Percentiles rank a stretch among this genome's conserved stretches.
Evolutionary conservation across 2,888 invertebrate species (phyloP).

Genomic region (Epinotia nisella): DNA sequence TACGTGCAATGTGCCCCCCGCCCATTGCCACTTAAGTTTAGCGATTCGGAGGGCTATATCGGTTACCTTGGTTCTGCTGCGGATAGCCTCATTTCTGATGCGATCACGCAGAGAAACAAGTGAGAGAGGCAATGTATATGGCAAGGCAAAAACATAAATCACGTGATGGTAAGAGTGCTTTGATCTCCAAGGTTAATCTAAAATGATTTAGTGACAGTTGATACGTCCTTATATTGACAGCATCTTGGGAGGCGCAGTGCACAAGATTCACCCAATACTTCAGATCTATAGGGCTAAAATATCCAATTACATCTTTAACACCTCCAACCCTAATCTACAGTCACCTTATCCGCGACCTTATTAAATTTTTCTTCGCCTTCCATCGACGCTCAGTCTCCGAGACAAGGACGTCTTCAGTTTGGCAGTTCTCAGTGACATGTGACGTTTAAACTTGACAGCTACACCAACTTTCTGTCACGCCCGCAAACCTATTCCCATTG

Average conservation of each 20-base stretch:
- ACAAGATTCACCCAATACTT: not conserved
- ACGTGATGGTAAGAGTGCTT: not conserved
- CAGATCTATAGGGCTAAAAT: conserved; percentile 15
- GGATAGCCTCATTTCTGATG: no score
- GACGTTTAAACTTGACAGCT: conserved; percentile 72
- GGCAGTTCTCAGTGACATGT: conserved; percentile 68
- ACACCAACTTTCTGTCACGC: conserved; percentile 49
- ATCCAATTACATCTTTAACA: conserved; percentile 29
- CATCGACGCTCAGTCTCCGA: conserved; percentile 52
- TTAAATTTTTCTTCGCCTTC: conserved; percentile 44
- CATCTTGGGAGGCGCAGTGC: conserved; percentile 18
- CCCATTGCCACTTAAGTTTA: no score
- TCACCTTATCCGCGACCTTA: conserved; percentile 47
- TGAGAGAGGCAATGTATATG: no score
- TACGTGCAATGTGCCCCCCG: no score
- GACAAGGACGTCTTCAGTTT: conserved; percentile 67
- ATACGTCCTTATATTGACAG: not conserved
- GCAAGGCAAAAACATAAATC: no score
- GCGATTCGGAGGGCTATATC: no score
- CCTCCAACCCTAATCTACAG: conserved; percentile 44
- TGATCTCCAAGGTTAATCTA: not conserved
- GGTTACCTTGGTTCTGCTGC: no score
- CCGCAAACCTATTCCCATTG: conserved; percentile 42
- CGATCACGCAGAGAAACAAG: no score
- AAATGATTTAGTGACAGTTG: not conserved